Percentiles rank a stretch among this genome's conserved stretches.
Evolutionary conservation across 2,113 vertebrate genomes (phyloP).

Genomic region (Caranx ignobilis): DNA sequence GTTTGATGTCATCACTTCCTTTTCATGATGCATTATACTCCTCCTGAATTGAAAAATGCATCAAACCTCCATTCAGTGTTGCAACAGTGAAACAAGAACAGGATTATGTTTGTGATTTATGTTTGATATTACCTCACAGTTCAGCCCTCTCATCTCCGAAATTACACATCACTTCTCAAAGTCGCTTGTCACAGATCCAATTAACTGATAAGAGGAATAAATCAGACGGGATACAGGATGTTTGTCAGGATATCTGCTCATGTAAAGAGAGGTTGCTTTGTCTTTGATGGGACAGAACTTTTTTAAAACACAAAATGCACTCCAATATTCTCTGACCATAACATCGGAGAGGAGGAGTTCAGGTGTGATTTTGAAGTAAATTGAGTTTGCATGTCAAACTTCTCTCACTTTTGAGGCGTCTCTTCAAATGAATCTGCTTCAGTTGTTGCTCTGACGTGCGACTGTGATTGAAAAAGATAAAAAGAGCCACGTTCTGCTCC

Average conservation of each 20-base stretch:
- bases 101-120: constrained; percentile 8
- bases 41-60: neutral
- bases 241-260: constrained; percentile 21
- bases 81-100: neutral
- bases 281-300: neutral
- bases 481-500: constrained; percentile 22
- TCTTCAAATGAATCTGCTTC: neutral
- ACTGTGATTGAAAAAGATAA: constrained; percentile 44
- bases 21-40: neutral
- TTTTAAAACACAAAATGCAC: neutral
- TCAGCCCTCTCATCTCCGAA: constrained; percentile 20
- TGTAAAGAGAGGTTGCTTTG: neutral
- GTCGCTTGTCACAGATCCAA: constrained; percentile 20
- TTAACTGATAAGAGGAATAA: constrained; percentile 54
- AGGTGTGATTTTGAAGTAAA: constrained; percentile 8
- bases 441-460: constrained; percentile 32
- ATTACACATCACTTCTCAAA: constrained; percentile 16
- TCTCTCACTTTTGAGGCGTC: neutral
- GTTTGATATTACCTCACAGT: neutral
- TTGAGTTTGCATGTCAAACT: neutral
- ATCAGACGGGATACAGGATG: neutral
- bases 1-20: neutral
- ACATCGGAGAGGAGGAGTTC: neutral
- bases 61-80: neutral
- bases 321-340: neutral